Evolutionary conservation across 2,888 invertebrate species (phyloP).

Genomic region (Abscondita cerata): DNA sequence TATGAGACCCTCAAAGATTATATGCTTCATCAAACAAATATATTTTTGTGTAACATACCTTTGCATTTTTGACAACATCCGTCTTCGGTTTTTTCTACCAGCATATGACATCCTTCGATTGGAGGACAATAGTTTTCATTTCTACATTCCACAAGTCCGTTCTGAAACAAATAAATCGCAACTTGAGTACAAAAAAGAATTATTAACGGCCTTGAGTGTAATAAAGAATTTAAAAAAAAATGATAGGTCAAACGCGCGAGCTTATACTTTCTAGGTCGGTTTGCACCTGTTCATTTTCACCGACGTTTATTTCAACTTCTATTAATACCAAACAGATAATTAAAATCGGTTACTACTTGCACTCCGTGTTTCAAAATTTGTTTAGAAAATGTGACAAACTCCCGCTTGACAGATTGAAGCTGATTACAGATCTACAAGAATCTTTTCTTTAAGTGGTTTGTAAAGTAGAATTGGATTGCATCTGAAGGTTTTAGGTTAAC

Average conservation of each 20-base stretch:
- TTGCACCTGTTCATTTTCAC: not conserved
- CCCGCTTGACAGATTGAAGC: too few relatives aligned
- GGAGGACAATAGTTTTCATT: slow-evolving; percentile 78
- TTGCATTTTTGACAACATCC: slow-evolving; percentile 86
- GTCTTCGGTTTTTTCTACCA: slow-evolving; percentile 72
- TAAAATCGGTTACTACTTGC: too few relatives aligned
- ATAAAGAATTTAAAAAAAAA: not conserved
- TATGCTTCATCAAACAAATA: slow-evolving; percentile 4
- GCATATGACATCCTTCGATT: slow-evolving; percentile 84
- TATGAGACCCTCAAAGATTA: not conserved
- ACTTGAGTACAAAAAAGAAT: not conserved
- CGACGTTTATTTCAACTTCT: too few relatives aligned
- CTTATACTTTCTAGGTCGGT: not conserved
- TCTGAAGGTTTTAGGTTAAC: slow-evolving; percentile 13
- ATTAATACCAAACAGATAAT: too few relatives aligned
- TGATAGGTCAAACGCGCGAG: not conserved
- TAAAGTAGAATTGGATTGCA: not conserved
- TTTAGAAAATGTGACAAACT: not conserved
- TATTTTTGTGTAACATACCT: slow-evolving; percentile 60
- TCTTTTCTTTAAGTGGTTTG: too few relatives aligned
- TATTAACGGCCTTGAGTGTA: too few relatives aligned
- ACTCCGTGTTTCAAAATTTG: too few relatives aligned
- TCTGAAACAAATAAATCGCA: slow-evolving; percentile 65
- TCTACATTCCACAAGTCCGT: slow-evolving; percentile 85
- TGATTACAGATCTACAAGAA: too few relatives aligned